These are phyloP conservation scores for Aphis craccivora DNA, from an alignment of 1,140 invertebrate species.

Conservation along the genomic window DNA sequence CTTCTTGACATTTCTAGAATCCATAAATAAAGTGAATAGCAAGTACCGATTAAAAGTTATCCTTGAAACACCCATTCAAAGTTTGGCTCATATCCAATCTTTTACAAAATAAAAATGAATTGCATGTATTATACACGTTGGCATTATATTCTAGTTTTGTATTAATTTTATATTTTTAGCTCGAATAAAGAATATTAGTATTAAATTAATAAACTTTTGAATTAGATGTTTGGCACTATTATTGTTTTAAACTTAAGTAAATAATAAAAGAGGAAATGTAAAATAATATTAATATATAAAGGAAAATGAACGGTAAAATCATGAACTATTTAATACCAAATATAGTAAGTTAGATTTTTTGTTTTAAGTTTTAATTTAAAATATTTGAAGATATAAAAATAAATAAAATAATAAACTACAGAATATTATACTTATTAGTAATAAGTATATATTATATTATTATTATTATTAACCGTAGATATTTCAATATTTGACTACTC, in stretches of 20 bases:
- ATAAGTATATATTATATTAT: too few species aligned
- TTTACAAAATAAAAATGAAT: constrained; percentile 24
- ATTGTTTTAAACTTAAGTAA: neutral
- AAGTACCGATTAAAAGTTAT: constrained; percentile 41
- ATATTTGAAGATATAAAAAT: neutral
- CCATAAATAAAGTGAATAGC: constrained; percentile 23
- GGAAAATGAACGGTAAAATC: neutral
- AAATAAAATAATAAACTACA: too few species aligned
- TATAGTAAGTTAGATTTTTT: neutral
- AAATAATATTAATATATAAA: constrained; percentile 2
- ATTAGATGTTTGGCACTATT: neutral
- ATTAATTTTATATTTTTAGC: constrained; percentile 3
- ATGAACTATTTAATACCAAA: neutral
- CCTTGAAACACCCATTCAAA: constrained; percentile 17
- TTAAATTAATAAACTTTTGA: constrained; percentile 2
- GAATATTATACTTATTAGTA: too few species aligned
- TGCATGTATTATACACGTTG: neutral
- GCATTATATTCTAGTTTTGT: neutral
- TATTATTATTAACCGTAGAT: neutral
- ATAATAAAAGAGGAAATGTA: neutral
- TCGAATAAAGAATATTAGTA: neutral
- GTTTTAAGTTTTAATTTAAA: neutral
- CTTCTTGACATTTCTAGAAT: constrained; percentile 39
- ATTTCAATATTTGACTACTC: neutral
- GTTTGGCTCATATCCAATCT: constrained; percentile 26